Evolutionary conservation across 1,140 invertebrate genomes (phyloP), one percentile per base, ranked within the genome.

Genomic region (Drosophila asahinai): DNA sequence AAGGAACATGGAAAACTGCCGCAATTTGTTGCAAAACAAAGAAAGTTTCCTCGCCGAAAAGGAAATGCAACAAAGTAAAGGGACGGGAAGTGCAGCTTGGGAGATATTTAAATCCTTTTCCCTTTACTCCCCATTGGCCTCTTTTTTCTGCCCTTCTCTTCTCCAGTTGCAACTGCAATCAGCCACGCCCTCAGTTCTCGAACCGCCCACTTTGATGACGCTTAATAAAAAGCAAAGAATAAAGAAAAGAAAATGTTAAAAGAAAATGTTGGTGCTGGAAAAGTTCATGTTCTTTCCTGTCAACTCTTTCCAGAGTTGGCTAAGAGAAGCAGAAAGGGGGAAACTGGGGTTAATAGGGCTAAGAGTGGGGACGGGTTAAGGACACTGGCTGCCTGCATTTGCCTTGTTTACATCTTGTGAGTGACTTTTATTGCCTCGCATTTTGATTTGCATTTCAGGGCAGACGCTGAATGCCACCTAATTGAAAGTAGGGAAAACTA

Each of bases 11-110:
- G 47, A 65, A 77, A 76, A 42, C 58, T 52, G 61, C 64, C 70
- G 64, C 81, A 83, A 83, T 83, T 83, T 83, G 80, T 76, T 79
- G 76, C 61, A 83, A 71, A 80, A 83, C 80, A 83, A 83, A 76
- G 70, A 67, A 83, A 62, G 61, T 76, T 80, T 45, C 38, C 33
- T 36, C 38, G n/a, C 40, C 30, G 52, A 52, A 55, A 42, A 54
- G 66, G 77, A 79, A 79, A 78, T 79, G 77, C 77, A 79, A 65
- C 75, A 72, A 79, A 71, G 75, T 78, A 12, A 27, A 52, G 19
- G 52, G 30, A 45, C 60, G 49, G 42, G 12, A 60, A 68, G 38
- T 42, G 40, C 55, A 47, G 60, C 54, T 49, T 40, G 51, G 67
- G 11, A 64, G 17, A 78, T 78, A 79, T 79, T 79, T 72, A 79